Conservation (phyloP, 1,140 invertebrate genomes). For the Anagrus nilaparvatae region DNA sequence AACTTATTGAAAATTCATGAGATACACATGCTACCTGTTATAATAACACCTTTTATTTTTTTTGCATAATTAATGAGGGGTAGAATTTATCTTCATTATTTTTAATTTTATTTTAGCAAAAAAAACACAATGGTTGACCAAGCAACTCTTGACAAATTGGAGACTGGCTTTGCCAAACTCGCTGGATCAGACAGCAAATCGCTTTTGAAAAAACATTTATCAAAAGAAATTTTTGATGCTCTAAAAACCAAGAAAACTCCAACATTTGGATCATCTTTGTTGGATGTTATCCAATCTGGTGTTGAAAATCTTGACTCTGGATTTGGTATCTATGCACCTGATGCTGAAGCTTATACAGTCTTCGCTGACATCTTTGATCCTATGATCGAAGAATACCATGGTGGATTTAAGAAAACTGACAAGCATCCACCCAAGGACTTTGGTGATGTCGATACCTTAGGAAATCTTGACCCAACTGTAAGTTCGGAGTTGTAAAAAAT, state of each 20-base stretch:
- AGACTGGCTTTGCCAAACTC: slow-evolving; percentile 82
- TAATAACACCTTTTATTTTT: not conserved
- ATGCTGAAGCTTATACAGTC: slow-evolving; percentile 83
- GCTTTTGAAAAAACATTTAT: slow-evolving; percentile 88
- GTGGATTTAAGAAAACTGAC: slow-evolving; percentile 85
- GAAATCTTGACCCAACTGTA: slow-evolving; percentile 80
- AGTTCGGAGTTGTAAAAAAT: slow-evolving; percentile 18
- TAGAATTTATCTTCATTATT: not conserved
- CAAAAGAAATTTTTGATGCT: slow-evolving; percentile 80
- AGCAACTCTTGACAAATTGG: slow-evolving; percentile 77
- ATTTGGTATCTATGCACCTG: slow-evolving; percentile 91
- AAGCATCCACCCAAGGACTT: slow-evolving; percentile 88
- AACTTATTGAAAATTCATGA: no score
- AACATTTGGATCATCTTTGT: slow-evolving; percentile 77
- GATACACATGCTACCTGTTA: no score
- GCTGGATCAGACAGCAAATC: slow-evolving; percentile 84
- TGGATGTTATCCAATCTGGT: slow-evolving; percentile 88
- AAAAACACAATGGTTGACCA: slow-evolving; percentile 78
- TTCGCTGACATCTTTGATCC: slow-evolving; percentile 90
- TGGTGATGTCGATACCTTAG: slow-evolving; percentile 81
- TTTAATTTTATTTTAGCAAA: slow-evolving; percentile 42
- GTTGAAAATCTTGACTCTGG: slow-evolving; percentile 83
- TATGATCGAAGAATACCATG: slow-evolving; percentile 94
- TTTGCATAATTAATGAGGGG: not conserved
- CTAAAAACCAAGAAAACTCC: slow-evolving; percentile 87